Evolutionary conservation across 2,113 vertebrate genomes (phyloP), one percentile per base, ranked within the genome.

Genomic region (Ranitomeya variabilis): DNA sequence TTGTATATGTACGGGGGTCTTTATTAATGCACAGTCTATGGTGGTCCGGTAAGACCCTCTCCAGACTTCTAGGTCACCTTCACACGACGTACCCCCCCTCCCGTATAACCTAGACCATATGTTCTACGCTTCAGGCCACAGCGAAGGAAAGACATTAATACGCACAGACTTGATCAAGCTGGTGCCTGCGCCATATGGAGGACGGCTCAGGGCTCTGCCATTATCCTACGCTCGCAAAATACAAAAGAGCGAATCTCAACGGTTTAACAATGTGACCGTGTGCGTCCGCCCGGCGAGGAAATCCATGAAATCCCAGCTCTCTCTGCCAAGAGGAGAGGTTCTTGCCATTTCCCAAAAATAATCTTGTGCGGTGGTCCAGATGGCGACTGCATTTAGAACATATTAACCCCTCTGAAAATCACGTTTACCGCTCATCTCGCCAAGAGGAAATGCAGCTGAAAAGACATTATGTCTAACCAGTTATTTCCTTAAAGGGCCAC

Each of bases 51-150:
- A 13, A 26, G 15, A 9, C n/a, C 76, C 76, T 3, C 23, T 12
- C 10, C 54, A 26, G 23, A 52, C 73, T 89, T 69, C 85, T 7
- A 15, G 76, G 85, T 91, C 91, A 88, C 87, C 86, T 90, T 91
- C 89, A 91, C 1, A 86, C 80, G 91, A 87, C 66, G 90, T 45
- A 80, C 92, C 79, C 83, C 83, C 86, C 81, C 86, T 18, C 66
- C 64, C 62, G 54, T 83, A 51, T 88, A 62, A 62, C 4, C 80
- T 86, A 87, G 6, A 89, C 66, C 81, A 90, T 89, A 82, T 77
- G 89, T 15, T 23, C 71, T 23, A 55, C 88, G 69, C 31, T 88
- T 55, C 6, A 67, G 89, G 83, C 54, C 79, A 59, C 7, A 0
- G 66, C 51, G 52, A 79, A 88, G 71, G 13, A 91, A 82, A 88